A percentile compares a stretch with the other conserved stretches of the same genome.
These are phyloP conservation scores for Leptopterna dolabrata DNA, from an alignment of 2,888 invertebrate species.

Conservation along the genomic window DNA sequence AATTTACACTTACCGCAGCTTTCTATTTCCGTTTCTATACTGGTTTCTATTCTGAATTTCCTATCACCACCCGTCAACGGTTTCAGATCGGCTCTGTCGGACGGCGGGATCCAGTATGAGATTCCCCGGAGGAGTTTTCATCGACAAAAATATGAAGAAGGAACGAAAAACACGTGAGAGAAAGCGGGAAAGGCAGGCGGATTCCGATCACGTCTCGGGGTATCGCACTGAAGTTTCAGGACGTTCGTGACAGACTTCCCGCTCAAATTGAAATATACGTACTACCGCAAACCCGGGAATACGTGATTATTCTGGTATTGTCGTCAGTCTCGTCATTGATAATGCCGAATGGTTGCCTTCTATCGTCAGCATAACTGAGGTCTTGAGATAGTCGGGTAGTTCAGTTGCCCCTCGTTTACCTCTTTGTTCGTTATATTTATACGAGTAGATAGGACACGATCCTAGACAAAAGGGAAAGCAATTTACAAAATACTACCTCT, in stretches of 20 bases:
- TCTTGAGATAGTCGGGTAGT: no score
- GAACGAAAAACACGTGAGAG: background rate
- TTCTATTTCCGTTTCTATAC: no score
- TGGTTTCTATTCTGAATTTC: no score
- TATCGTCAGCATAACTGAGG: background rate
- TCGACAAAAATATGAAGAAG: background rate
- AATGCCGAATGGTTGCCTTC: background rate
- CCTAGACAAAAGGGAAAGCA: no score
- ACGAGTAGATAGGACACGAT: no score
- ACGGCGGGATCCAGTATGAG: background rate
- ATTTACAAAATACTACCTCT: no score
- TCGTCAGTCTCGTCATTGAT: background rate
- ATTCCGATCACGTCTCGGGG: slow-evolving; percentile 3
- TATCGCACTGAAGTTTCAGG: background rate
- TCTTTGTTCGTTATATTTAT: no score
- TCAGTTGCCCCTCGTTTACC: no score
- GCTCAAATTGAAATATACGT: slow-evolving; percentile 13
- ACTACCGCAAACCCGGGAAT: background rate
- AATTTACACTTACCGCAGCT: no score
- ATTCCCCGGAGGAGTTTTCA: background rate
- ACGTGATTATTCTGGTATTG: background rate
- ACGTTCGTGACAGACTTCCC: slow-evolving; percentile 1
- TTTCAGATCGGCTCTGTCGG: background rate
- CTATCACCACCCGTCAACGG: background rate
- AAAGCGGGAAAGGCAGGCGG: background rate